Conservation (phyloP, 1,140 invertebrate species). For the Nilaparvata lugens region DNA sequence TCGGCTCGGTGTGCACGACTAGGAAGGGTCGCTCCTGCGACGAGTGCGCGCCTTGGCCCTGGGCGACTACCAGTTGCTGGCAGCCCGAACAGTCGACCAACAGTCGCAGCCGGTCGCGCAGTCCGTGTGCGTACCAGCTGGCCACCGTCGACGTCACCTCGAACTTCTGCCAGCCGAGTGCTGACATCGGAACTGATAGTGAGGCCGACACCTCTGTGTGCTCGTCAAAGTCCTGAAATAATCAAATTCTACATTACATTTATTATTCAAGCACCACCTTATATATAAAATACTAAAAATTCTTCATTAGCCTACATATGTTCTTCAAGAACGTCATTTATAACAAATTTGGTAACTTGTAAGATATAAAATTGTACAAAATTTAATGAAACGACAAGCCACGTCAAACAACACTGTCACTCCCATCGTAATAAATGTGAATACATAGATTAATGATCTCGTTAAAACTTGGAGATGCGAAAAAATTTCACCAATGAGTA, state of each 20-base stretch:
- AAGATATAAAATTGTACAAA: no score
- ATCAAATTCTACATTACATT: constrained; percentile 1
- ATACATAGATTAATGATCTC: no score
- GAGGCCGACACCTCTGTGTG: constrained; percentile 58
- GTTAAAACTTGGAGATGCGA: no score
- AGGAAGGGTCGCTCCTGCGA: constrained; percentile 66
- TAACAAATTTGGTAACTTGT: no score
- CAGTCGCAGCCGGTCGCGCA: constrained; percentile 53
- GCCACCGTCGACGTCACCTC: constrained; percentile 70
- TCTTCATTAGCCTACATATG: neutral
- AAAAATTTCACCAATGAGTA: no score
- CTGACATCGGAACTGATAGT: constrained; percentile 51
- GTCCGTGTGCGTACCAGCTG: constrained; percentile 50
- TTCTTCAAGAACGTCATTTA: no score
- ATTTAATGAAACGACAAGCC: no score
- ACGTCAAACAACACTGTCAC: no score
- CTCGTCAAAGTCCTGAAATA: constrained; percentile 44
- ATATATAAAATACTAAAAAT: neutral
- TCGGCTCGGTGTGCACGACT: constrained; percentile 66
- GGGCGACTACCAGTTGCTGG: constrained; percentile 51
- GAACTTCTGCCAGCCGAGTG: constrained; percentile 76
- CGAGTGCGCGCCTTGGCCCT: constrained; percentile 11
- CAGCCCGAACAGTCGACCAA: constrained; percentile 80
- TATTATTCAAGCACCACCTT: neutral
- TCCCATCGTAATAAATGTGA: no score